phyloP scores from a whole-genome alignment of 2,113 vertebrate species.

The Ctenodactylus gundi region DNA sequence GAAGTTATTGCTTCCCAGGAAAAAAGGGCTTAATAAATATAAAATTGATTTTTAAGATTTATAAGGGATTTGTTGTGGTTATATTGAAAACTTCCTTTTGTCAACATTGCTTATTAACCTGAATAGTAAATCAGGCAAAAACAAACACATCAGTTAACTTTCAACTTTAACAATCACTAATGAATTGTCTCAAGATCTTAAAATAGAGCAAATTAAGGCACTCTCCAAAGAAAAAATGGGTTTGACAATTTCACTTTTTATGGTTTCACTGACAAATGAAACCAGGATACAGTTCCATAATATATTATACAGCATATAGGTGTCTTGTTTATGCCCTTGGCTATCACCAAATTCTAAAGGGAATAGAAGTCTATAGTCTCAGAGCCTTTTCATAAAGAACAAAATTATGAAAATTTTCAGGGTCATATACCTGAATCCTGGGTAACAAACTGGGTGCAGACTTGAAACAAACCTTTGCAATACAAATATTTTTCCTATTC shows the following conservation, averaged over 20 bases:
- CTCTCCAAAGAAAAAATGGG: conserved; percentile 21
- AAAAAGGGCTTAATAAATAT: conserved; percentile 25
- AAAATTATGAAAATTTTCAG: conserved; percentile 50
- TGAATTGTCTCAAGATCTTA: conserved; percentile 57
- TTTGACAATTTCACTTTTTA: conserved; percentile 57
- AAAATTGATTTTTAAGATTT: background rate
- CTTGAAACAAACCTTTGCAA: background rate
- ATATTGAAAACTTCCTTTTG: conserved; percentile 24
- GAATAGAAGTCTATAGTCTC: background rate
- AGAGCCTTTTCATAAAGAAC: background rate
- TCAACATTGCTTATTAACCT: conserved; percentile 73
- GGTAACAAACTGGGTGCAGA: background rate
- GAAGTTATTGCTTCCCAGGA: conserved; percentile 13
- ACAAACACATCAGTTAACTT: conserved; percentile 69
- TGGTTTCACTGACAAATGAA: conserved; percentile 25
- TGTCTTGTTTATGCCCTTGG: conserved; percentile 36
- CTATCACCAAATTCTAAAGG: conserved; percentile 24
- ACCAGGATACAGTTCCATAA: background rate
- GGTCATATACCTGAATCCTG: conserved; percentile 21
- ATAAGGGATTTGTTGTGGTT: conserved; percentile 2
- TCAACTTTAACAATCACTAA: conserved; percentile 60
- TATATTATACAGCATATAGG: background rate
- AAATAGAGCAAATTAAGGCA: conserved; percentile 39
- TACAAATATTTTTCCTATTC: background rate
- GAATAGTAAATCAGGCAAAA: conserved; percentile 75